These are phyloP conservation scores for Bembecia ichneumoniformis DNA, from an alignment of 2,888 invertebrate genomes.

Conservation along the genomic window DNA sequence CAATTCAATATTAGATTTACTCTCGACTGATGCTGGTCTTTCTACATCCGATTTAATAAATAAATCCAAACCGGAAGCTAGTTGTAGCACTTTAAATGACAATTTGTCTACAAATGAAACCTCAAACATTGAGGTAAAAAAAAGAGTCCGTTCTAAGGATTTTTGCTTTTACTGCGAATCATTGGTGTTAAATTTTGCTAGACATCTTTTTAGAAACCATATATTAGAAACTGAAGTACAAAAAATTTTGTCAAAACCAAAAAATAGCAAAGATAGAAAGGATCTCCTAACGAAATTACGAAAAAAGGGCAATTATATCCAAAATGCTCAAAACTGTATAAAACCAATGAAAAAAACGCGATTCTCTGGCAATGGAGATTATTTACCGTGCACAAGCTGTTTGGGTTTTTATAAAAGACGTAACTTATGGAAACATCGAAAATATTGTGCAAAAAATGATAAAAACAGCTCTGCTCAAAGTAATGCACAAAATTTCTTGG, in stretches of 20 bases:
- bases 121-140: no score
- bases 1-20: no score
- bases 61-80: no score
- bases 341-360: slow-evolving; percentile 17
- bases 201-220: slow-evolving; percentile 17
- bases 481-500: slow-evolving; percentile 22
- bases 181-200: slow-evolving; percentile 16
- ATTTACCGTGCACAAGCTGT: slow-evolving; percentile 16
- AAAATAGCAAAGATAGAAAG: slow-evolving; percentile 11
- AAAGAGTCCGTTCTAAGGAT: slow-evolving; percentile 9
- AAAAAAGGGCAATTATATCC: slow-evolving; percentile 20
- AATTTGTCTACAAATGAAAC: no score
- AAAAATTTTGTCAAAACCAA: slow-evolving; percentile 11
- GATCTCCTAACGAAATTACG: slow-evolving; percentile 12
- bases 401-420: slow-evolving; percentile 17
- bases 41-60: no score
- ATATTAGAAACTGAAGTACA: slow-evolving; percentile 13
- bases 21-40: no score
- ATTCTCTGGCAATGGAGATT: slow-evolving; percentile 15
- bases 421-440: slow-evolving; percentile 16
- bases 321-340: slow-evolving; percentile 13
- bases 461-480: slow-evolving; percentile 14
- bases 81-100: no score
- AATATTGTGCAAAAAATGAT: slow-evolving; percentile 8
- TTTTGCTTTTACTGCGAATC: slow-evolving; percentile 14